A percentile compares a stretch with the other conserved stretches of the same genome.
These are phyloP conservation scores for Himalopsyche japonica DNA, from an alignment of 2,888 invertebrate genomes.

Conservation along the genomic window DNA sequence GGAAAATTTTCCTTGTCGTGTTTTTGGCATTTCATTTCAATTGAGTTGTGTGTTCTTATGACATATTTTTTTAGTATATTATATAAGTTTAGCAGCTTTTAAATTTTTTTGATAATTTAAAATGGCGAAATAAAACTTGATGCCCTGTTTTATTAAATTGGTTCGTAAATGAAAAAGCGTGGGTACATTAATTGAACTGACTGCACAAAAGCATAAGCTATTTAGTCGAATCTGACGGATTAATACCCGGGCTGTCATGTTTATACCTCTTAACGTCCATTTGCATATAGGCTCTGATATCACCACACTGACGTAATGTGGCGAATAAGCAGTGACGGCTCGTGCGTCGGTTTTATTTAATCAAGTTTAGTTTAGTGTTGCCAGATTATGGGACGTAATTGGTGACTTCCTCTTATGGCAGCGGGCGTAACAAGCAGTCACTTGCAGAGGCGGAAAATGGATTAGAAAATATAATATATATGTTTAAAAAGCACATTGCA, in stretches of 20 bases:
- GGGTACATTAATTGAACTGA: not conserved
- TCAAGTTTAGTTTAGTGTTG: not conserved
- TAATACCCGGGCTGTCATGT: not conserved
- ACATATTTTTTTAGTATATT: too few species aligned
- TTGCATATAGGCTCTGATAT: not conserved
- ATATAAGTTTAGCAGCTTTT: too few species aligned
- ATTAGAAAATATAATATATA: not conserved
- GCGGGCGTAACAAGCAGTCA: not conserved
- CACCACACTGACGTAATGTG: not conserved
- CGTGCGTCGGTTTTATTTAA: not conserved
- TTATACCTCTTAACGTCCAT: not conserved
- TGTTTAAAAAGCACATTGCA: not conserved
- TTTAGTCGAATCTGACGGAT: not conserved
- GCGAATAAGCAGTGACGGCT: not conserved
- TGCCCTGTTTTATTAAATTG: not conserved
- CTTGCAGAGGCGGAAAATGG: not conserved
- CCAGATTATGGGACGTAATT: slow-evolving; percentile 15
- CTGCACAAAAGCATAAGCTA: not conserved
- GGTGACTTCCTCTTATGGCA: slow-evolving; percentile 4
- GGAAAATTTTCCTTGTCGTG: too few species aligned
- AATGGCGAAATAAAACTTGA: not conserved
- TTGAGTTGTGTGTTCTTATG: too few species aligned
- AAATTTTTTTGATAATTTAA: too few species aligned
- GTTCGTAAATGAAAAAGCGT: not conserved
- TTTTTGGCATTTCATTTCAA: too few species aligned